These are phyloP conservation scores for Heliconius charithonia DNA, from an alignment of 2,888 invertebrate species.

Conservation along the genomic window DNA sequence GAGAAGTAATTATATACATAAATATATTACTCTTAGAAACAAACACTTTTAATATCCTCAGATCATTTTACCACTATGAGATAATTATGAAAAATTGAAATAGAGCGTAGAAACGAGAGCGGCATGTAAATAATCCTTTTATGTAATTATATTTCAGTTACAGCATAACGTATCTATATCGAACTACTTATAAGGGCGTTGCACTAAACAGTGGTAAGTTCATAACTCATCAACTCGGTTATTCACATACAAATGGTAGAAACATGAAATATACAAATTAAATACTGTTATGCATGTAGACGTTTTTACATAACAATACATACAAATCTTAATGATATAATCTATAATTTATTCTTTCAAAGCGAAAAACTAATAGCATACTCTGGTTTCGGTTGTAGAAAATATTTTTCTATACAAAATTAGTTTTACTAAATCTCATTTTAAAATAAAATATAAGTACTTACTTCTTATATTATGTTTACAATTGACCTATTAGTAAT, in stretches of 20 bases:
- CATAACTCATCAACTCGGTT: background rate
- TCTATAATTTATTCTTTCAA: too few species aligned
- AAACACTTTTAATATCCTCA: background rate
- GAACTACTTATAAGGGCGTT: background rate
- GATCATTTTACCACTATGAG: background rate
- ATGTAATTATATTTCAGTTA: slow-evolving; percentile 22
- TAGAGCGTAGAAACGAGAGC: slow-evolving; percentile 26
- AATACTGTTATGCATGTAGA: background rate
- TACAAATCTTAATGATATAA: background rate
- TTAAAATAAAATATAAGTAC: too few species aligned
- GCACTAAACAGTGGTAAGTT: slow-evolving; percentile 1
- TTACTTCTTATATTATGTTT: too few species aligned
- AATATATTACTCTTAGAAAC: background rate
- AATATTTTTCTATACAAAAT: too few species aligned
- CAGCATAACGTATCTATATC: slow-evolving; percentile 14
- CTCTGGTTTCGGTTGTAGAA: background rate
- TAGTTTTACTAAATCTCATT: too few species aligned
- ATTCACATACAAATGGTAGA: background rate
- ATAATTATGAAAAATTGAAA: slow-evolving; percentile 16
- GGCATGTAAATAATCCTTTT: slow-evolving; percentile 25
- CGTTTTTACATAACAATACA: background rate
- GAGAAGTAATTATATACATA: background rate
- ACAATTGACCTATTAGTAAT: too few species aligned
- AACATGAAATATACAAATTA: slow-evolving; percentile 1
- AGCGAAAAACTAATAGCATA: background rate